Percentiles rank a stretch among this genome's conserved stretches.
Evolutionary conservation across 2,113 vertebrate genomes (phyloP).

Genomic region (Ginglymostoma cirratum): DNA sequence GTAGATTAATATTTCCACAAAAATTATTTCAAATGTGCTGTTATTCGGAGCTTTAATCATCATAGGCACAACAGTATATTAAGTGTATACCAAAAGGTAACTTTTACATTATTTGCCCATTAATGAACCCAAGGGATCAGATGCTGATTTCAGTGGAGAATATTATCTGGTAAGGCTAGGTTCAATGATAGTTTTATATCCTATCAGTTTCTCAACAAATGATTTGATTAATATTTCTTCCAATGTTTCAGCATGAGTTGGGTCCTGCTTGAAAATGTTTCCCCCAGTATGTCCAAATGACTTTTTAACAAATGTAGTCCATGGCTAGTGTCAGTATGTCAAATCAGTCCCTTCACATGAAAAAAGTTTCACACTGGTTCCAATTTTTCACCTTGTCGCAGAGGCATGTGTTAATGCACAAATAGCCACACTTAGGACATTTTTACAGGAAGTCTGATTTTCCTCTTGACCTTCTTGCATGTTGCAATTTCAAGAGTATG

Average conservation of each 20-base stretch:
- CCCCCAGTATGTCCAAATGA: neutral
- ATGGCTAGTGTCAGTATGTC: neutral
- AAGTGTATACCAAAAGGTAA: neutral
- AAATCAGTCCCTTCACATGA: neutral
- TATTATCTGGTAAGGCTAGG: neutral
- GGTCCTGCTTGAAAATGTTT: neutral
- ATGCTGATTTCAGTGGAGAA: neutral
- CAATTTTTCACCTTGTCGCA: too few species aligned
- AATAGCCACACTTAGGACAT: too few species aligned
- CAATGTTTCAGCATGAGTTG: neutral
- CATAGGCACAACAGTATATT: neutral
- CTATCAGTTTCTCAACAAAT: too few species aligned
- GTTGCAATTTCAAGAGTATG: too few species aligned
- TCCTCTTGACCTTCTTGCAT: too few species aligned
- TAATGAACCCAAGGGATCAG: neutral
- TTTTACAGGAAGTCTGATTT: too few species aligned
- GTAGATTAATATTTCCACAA: neutral
- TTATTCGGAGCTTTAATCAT: neutral
- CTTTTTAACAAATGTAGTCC: neutral
- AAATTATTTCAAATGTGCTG: neutral
- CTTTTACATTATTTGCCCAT: neutral
- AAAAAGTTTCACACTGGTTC: neutral
- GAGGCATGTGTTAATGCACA: too few species aligned
- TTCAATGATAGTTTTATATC: too few species aligned
- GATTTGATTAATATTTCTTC: too few species aligned